Conservation (phyloP, 2,797 vertebrate genomes). For the Fundulus diaphanus region DNA sequence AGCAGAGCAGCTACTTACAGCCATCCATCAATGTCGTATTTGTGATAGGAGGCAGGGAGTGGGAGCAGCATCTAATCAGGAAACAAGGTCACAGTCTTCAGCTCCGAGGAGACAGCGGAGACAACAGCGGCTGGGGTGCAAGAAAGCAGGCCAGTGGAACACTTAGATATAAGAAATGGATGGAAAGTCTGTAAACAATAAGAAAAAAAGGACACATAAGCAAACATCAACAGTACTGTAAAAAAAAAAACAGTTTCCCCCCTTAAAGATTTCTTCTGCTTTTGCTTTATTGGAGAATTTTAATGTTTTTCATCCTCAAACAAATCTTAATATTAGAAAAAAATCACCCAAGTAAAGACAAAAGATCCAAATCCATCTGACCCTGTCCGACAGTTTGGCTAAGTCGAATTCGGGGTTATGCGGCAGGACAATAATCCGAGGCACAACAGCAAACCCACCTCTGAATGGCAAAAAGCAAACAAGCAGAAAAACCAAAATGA, state of each 20-base stretch:
- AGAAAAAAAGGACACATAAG: too few species aligned
- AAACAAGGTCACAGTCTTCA: conserved; percentile 73
- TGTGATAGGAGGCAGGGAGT: conserved; percentile 71
- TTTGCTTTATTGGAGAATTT: too few species aligned
- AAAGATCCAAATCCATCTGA: too few species aligned
- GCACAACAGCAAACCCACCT: background rate
- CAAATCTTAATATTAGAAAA: too few species aligned
- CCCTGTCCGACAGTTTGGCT: too few species aligned
- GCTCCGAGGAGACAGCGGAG: conserved; percentile 33
- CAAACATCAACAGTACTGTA: too few species aligned
- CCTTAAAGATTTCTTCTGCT: too few species aligned
- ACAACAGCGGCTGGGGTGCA: conserved; percentile 21
- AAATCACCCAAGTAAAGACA: too few species aligned
- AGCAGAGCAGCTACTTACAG: conserved; percentile 41
- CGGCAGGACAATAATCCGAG: background rate
- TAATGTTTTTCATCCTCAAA: too few species aligned
- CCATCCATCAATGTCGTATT: conserved; percentile 70
- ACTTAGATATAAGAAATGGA: background rate
- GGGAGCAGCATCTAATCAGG: conserved; percentile 62
- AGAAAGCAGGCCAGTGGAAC: background rate
- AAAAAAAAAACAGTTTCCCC: too few species aligned
- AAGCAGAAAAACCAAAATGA: too few species aligned
- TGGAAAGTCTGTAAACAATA: background rate
- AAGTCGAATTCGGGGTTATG: background rate
- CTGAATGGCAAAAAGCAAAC: background rate